Conservation (phyloP, 1,140 invertebrate genomes). For the Sycophaga agraensis region DNA sequence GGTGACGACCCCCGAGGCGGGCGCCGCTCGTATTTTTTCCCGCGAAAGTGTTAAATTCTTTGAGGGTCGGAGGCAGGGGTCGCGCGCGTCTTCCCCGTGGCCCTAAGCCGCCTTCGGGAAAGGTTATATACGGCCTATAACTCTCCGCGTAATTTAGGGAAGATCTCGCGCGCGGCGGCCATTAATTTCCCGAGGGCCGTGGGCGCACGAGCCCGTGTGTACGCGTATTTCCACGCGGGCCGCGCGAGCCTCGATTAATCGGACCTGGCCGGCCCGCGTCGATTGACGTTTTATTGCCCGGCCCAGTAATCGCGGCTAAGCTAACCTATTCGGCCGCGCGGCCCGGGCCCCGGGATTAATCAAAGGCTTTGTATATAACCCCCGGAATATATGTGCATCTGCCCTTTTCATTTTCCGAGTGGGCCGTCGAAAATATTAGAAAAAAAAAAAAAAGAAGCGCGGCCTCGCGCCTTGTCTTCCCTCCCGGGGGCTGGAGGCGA, state of each 20-base stretch:
- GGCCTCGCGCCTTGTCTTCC: too few relatives aligned
- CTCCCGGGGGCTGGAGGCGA: too few relatives aligned
- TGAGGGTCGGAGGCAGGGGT: not conserved
- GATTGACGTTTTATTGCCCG: conserved; percentile 16
- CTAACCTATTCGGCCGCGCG: too few relatives aligned
- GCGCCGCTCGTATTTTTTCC: not conserved
- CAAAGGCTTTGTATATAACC: too few relatives aligned
- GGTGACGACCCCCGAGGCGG: not conserved
- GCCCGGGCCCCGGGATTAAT: too few relatives aligned
- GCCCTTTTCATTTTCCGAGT: too few relatives aligned
- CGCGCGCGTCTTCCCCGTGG: not conserved
- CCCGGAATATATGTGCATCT: too few relatives aligned
- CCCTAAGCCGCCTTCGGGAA: not conserved
- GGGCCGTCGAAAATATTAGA: too few relatives aligned
- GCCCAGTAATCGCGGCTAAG: too few relatives aligned
- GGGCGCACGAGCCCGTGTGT: not conserved
- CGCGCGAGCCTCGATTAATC: conserved; percentile 4
- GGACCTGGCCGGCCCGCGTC: not conserved
- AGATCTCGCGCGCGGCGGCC: conserved; percentile 6
- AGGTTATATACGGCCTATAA: conserved; percentile 15
- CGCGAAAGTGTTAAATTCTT: conserved; percentile 5
- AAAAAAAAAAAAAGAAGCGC: too few relatives aligned
- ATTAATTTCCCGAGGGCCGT: conserved; percentile 1
- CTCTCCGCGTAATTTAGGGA: conserved; percentile 18
- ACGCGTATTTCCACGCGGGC: not conserved